Evolutionary conservation across 1,140 invertebrate species (phyloP).

Genomic region (Eumeta japonica): DNA sequence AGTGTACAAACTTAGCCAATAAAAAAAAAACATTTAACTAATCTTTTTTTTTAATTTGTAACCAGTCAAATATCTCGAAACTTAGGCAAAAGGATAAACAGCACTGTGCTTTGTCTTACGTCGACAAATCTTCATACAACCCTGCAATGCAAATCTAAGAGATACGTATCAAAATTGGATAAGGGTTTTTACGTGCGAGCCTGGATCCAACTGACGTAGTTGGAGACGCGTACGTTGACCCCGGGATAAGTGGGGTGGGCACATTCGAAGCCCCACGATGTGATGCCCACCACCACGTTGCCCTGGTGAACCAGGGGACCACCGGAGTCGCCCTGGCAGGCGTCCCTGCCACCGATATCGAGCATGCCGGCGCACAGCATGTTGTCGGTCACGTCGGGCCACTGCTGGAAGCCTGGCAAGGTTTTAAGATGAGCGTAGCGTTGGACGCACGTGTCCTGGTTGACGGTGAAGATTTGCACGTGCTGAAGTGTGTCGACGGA

Average conservation of each 20-base stretch:
- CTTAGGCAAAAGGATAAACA: no score
- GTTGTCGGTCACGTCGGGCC: slow-evolving; percentile 25
- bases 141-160: no score
- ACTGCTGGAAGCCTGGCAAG: slow-evolving; percentile 11
- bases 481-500: slow-evolving; percentile 19
- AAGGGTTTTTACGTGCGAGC: slow-evolving; percentile 16
- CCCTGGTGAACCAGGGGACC: slow-evolving; percentile 59
- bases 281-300: slow-evolving; percentile 52
- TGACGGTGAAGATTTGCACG: slow-evolving; percentile 48
- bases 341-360: slow-evolving; percentile 36
- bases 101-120: no score
- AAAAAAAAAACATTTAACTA: no score
- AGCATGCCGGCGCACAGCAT: slow-evolving; percentile 37
- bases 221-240: slow-evolving; percentile 52
- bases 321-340: slow-evolving; percentile 69
- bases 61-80: no score
- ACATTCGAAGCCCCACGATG: slow-evolving; percentile 61
- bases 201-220: slow-evolving; percentile 60
- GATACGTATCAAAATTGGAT: no score
- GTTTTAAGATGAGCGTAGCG: slow-evolving; percentile 29
- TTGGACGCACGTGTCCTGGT: slow-evolving; percentile 30
- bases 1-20: no score
- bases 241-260: slow-evolving; percentile 52
- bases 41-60: no score
- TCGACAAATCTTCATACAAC: no score